Percentiles rank a stretch among this genome's conserved stretches.
Evolutionary conservation across 2,113 vertebrate genomes (phyloP).

Genomic region (Syrrhaptes paradoxus): DNA sequence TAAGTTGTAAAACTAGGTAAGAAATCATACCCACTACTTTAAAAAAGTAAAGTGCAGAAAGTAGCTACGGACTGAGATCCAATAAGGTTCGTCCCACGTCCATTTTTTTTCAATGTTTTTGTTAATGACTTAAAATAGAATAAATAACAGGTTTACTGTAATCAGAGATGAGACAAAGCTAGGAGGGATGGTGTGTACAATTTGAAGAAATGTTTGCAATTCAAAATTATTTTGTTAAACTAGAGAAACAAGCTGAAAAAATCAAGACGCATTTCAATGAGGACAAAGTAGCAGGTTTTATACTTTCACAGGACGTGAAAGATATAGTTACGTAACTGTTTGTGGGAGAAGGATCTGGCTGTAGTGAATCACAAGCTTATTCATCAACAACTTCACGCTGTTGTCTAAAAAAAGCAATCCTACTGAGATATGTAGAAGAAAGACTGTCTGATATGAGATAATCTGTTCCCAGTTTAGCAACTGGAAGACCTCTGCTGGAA

Average conservation of each 20-base stretch:
- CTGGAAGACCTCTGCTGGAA: background rate
- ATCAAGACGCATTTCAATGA: background rate
- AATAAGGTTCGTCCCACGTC: background rate
- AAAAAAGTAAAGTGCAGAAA: background rate
- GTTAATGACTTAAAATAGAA: background rate
- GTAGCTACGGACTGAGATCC: background rate
- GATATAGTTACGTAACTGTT: conserved; percentile 48
- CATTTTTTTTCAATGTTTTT: background rate
- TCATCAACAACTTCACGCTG: conserved; percentile 38
- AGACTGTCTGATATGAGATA: background rate
- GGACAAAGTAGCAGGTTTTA: background rate
- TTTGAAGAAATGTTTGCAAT: background rate
- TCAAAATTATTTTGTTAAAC: background rate
- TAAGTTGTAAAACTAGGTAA: background rate
- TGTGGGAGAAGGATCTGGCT: conserved; percentile 56
- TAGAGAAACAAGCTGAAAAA: background rate
- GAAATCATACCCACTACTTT: background rate
- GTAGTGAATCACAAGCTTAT: conserved; percentile 52
- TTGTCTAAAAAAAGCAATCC: conserved; percentile 45
- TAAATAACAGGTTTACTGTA: background rate
- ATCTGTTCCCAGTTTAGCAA: background rate
- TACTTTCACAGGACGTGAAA: conserved; percentile 27
- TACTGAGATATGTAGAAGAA: background rate
- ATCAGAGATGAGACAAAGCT: background rate
- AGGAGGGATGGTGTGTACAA: background rate